Evolutionary conservation across 2,888 invertebrate species (phyloP).

Genomic region (Ophion slaviceki): DNA sequence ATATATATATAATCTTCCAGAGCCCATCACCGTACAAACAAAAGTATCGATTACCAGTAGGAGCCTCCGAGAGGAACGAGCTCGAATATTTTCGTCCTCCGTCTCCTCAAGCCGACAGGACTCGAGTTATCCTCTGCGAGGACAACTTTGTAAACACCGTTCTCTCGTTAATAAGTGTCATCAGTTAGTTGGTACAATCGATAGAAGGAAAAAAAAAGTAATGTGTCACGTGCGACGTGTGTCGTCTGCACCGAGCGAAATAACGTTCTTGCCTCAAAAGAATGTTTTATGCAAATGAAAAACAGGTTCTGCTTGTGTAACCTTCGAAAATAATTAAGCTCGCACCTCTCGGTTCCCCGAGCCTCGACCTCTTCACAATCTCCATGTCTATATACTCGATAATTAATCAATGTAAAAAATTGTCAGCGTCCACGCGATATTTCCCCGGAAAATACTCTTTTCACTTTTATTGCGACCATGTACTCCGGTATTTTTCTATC

Average conservation of each 20-base stretch:
- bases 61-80: not conserved
- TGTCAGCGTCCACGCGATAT: not conserved
- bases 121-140: not conserved
- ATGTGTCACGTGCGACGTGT: slow-evolving; percentile 25
- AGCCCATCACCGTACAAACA: not conserved
- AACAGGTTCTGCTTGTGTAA: slow-evolving; percentile 26
- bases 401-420: not conserved
- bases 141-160: not conserved
- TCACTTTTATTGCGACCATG: not conserved
- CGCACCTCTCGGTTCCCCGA: not conserved
- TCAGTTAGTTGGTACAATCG: not conserved
- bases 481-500: too few species aligned
- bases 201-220: not conserved
- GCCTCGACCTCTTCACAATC: not conserved
- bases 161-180: slow-evolving; percentile 4
- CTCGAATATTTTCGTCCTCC: not conserved
- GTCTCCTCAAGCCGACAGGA: slow-evolving; percentile 3
- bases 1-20: not conserved
- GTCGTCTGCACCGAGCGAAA: slow-evolving; percentile 25
- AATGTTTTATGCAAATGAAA: slow-evolving; percentile 46
- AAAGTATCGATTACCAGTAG: not conserved
- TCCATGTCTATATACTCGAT: not conserved
- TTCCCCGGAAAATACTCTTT: slow-evolving; percentile 16
- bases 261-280: slow-evolving; percentile 33
- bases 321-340: slow-evolving; percentile 12